Percentiles rank a stretch among this genome's conserved stretches.
Evolutionary conservation across 1,140 invertebrate species (phyloP).

Genomic region (Heliconius himera): DNA sequence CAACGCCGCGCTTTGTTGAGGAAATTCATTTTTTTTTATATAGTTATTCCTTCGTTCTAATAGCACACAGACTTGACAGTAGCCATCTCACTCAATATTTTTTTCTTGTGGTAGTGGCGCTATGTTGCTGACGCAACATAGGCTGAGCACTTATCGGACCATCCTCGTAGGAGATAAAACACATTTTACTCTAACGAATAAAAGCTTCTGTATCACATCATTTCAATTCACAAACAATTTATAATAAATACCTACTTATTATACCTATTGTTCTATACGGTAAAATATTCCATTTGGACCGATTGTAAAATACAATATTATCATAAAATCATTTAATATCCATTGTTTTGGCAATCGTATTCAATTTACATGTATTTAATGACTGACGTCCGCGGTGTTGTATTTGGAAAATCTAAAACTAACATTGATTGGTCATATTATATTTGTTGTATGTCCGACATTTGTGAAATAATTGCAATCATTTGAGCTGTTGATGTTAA

Average conservation of each 20-base stretch:
- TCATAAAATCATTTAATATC: slow-evolving; percentile 28
- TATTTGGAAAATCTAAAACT: slow-evolving; percentile 25
- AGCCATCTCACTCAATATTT: no score
- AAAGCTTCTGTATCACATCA: no score
- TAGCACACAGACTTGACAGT: no score
- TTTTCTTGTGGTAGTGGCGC: no score
- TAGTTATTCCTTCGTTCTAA: no score
- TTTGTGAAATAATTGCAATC: background rate
- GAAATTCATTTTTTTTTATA: no score
- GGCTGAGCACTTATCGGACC: no score
- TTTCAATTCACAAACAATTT: slow-evolving; percentile 4
- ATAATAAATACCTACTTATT: background rate
- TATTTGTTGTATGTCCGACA: background rate
- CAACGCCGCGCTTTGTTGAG: no score
- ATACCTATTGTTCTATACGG: background rate
- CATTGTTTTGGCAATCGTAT: slow-evolving; percentile 37
- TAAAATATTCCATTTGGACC: slow-evolving; percentile 11
- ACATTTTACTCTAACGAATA: background rate
- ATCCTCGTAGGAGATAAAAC: no score
- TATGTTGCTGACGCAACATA: no score
- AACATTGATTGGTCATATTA: slow-evolving; percentile 15
- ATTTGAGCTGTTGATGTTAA: background rate
- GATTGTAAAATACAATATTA: slow-evolving; percentile 27
- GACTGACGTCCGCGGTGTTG: slow-evolving; percentile 16
- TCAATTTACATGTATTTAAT: slow-evolving; percentile 36